Base-by-base conservation (phyloP, 2,797 vertebrate species). In the Sebastiscus albofasciatus region DNA sequence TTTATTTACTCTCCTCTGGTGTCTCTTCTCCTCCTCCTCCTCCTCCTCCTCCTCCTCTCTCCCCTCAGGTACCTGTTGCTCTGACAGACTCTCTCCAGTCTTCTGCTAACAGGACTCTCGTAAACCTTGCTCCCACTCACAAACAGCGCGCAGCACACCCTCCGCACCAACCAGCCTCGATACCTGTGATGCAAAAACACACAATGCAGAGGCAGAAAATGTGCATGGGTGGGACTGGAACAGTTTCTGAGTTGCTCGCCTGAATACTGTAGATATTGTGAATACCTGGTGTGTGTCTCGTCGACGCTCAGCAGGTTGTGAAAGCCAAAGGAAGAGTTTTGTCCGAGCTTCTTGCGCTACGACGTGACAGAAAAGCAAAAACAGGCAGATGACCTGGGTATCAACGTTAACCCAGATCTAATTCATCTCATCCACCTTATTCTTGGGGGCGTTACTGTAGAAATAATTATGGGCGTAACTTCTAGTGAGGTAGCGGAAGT, bases 151-250 rank as follows among this genome's bases (percentile, higher is more conserved):
- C 92, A 96, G 60, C 97, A 98, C 18, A 98, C 76, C 83, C 97
- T 96, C 27, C 97, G 95, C 61, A 97, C 98, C 69, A 99, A 93
- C 98, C 98, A 99, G 79, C 98, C 98, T 72, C 97, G 94, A 90
- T 96, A 99, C 94, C 98, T 99, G 76, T 8, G 33, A 83, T 1
- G 75, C 14, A 79, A 81, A 77, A 77, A 77, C 65, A 80, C 13
- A 76, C n/a, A 46, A 75, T 20, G 60, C 22, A 72, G 67, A 80
- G 52, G 24, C 69, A 72, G 66, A 61, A 61, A 26, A 60, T 34
- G 34, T 54, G 60, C 42, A 59, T n/a, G 1, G 18, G 29, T 68
- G n/a, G 20, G 36, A 75, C 26, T 24, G 16, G 52, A 66, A 69
- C 33, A 2, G 14, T 18, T 52, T 27, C 20, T 46, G 34, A 13